Conservation (phyloP, 92 coral and sea anemone species). For the Chrysogorgia sp. region DNA sequence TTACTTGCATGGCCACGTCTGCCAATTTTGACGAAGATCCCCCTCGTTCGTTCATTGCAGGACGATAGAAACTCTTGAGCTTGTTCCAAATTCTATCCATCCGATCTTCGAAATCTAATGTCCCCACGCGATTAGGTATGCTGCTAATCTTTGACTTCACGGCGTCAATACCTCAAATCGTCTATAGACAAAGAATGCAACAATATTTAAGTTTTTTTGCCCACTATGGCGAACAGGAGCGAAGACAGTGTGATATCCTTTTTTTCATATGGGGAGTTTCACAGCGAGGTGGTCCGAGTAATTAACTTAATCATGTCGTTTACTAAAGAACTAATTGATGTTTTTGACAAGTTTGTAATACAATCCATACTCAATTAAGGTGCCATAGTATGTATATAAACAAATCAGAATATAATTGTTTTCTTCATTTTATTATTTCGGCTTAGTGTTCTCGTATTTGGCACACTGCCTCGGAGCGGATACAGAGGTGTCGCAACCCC, state of each 20-base stretch:
- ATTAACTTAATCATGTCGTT: background rate
- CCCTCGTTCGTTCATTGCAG: slow-evolving; percentile 37
- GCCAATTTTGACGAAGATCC: slow-evolving; percentile 72
- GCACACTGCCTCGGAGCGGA: no score
- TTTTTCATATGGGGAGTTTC: background rate
- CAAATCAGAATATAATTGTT: no score
- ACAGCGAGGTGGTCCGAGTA: slow-evolving; percentile 9
- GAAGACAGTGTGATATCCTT: background rate
- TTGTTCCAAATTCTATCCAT: slow-evolving; percentile 79
- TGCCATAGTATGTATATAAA: no score
- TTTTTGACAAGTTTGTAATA: slow-evolving; percentile 12
- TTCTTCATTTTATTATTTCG: no score
- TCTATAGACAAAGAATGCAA: background rate
- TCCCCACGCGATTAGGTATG: background rate
- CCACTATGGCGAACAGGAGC: background rate
- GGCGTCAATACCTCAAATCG: background rate
- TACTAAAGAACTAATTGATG: slow-evolving; percentile 13
- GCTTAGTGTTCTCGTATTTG: no score
- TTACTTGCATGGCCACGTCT: slow-evolving; percentile 76
- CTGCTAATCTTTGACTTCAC: background rate
- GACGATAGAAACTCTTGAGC: slow-evolving; percentile 57
- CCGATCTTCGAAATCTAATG: background rate
- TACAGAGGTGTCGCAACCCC: no score
- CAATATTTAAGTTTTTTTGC: background rate
- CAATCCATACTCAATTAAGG: background rate